phyloP scores from a whole-genome alignment of 2,888 invertebrate genomes.

The Proisotoma minuta region DNA sequence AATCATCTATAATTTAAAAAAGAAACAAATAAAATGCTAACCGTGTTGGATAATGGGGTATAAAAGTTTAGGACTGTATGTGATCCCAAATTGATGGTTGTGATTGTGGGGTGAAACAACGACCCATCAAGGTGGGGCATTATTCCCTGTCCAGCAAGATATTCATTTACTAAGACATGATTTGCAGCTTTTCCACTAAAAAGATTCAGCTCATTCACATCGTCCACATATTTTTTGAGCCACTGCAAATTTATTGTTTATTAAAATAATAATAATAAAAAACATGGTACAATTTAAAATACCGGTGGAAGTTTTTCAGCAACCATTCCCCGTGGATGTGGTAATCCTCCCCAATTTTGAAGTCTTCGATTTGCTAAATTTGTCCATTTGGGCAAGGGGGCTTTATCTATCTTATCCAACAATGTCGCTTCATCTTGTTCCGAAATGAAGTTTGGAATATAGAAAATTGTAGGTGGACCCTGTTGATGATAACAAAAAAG shows the following conservation, averaged over 20 bases:
- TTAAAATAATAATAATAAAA: not conserved
- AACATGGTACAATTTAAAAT: constrained; percentile 8
- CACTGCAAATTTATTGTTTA: constrained; percentile 56
- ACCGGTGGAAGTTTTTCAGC: constrained; percentile 75
- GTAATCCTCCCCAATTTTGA: constrained; percentile 97
- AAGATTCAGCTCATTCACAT: constrained; percentile 63
- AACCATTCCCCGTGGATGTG: constrained; percentile 89
- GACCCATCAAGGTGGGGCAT: constrained; percentile 97
- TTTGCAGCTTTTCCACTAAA: constrained; percentile 73
- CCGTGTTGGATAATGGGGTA: constrained; percentile 48
- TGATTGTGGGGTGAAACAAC: constrained; percentile 83
- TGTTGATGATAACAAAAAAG: too few relatives aligned
- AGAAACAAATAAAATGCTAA: constrained; percentile 6
- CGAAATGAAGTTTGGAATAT: constrained; percentile 82
- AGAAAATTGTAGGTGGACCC: constrained; percentile 64
- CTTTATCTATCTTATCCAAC: constrained; percentile 66
- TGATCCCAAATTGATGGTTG: constrained; percentile 87
- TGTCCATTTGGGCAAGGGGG: constrained; percentile 94
- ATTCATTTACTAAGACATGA: constrained; percentile 93
- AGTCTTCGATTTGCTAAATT: constrained; percentile 76
- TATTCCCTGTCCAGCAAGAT: constrained; percentile 87
- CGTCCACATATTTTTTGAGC: constrained; percentile 68
- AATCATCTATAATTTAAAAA: not conserved
- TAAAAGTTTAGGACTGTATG: constrained; percentile 85
- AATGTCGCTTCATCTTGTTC: constrained; percentile 67